Percentiles rank a stretch among this genome's conserved stretches.
Conservation (phyloP, 1,140 invertebrate species). For the Cephus cinctus region DNA sequence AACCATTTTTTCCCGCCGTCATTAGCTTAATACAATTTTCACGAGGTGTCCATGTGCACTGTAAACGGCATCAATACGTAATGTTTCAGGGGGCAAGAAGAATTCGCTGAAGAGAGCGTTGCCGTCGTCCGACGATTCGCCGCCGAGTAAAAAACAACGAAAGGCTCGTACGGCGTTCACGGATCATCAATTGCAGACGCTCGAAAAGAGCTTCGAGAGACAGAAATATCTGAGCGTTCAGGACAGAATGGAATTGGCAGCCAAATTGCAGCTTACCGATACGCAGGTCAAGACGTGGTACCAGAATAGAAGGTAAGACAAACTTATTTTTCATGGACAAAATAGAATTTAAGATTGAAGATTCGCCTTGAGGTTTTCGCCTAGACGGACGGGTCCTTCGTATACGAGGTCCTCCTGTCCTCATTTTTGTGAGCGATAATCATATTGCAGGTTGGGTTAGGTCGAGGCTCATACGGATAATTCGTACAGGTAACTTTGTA, state of each 20-base stretch:
- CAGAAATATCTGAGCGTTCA: slow-evolving; percentile 99
- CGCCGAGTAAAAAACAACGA: slow-evolving; percentile 84
- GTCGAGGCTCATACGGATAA: slow-evolving; percentile 4
- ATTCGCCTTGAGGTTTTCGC: no score
- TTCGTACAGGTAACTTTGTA: slow-evolving; percentile 1
- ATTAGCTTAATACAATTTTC: no score
- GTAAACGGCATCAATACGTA: no score
- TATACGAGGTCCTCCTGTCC: no score
- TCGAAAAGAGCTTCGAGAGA: slow-evolving; percentile 96
- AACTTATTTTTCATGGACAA: no score
- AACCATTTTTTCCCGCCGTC: no score
- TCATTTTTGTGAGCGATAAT: no score
- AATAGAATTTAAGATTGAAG: no score
- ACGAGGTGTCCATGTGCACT: no score
- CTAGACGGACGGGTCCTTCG: no score
- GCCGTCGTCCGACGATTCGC: slow-evolving; percentile 59
- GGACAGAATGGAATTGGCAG: slow-evolving; percentile 96
- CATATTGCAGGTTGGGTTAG: slow-evolving; percentile 9
- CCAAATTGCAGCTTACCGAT: slow-evolving; percentile 93
- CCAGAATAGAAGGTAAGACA: slow-evolving; percentile 90
- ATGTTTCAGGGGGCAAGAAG: slow-evolving; percentile 49
- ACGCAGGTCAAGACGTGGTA: slow-evolving; percentile 99
- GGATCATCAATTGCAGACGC: slow-evolving; percentile 93
- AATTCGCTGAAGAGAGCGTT: slow-evolving; percentile 52
- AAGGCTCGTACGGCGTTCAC: slow-evolving; percentile 98